Percentiles rank a stretch among this genome's conserved stretches.
Evolutionary conservation across 1,140 invertebrate genomes (phyloP).

Genomic region (Calephelis virginiensis): DNA sequence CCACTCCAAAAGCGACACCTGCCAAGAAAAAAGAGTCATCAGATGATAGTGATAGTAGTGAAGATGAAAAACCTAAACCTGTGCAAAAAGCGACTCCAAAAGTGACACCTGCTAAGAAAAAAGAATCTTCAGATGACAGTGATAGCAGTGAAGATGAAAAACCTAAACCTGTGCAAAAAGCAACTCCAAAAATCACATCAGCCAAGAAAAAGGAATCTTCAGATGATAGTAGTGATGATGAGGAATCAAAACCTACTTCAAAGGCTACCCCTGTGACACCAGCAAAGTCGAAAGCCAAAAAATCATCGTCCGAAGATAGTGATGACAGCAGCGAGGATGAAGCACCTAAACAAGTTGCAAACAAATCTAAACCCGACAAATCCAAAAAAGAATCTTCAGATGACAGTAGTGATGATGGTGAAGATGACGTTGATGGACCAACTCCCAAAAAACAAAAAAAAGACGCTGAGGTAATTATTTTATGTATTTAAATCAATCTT

Average conservation of each 20-base stretch:
- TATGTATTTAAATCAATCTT: background rate
- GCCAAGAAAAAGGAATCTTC: slow-evolving; percentile 44
- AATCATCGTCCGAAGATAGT: slow-evolving; percentile 49
- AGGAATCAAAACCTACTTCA: slow-evolving; percentile 33
- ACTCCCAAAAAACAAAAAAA: slow-evolving; percentile 53
- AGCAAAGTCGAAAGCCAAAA: slow-evolving; percentile 33
- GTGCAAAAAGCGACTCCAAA: slow-evolving; percentile 29
- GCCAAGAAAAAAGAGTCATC: slow-evolving; percentile 44
- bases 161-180: slow-evolving; percentile 28
- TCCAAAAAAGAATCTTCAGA: slow-evolving; percentile 39
- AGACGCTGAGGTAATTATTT: slow-evolving; percentile 20
- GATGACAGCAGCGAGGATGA: slow-evolving; percentile 49
- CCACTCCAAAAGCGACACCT: slow-evolving; percentile 23
- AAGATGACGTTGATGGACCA: slow-evolving; percentile 45
- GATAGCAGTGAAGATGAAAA: slow-evolving; percentile 38
- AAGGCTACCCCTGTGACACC: slow-evolving; percentile 26
- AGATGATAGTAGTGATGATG: slow-evolving; percentile 49
- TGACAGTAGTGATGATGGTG: slow-evolving; percentile 42
- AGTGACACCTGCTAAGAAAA: slow-evolving; percentile 29
- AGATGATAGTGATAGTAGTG: slow-evolving; percentile 49
- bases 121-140: slow-evolving; percentile 43
- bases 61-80: slow-evolving; percentile 40
- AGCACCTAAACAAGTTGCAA: slow-evolving; percentile 27
- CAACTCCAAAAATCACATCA: slow-evolving; percentile 23
- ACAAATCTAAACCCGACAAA: slow-evolving; percentile 23